These are phyloP conservation scores for Phyto melanocephala DNA, from an alignment of 2,888 invertebrate species.

Conservation along the genomic window DNA sequence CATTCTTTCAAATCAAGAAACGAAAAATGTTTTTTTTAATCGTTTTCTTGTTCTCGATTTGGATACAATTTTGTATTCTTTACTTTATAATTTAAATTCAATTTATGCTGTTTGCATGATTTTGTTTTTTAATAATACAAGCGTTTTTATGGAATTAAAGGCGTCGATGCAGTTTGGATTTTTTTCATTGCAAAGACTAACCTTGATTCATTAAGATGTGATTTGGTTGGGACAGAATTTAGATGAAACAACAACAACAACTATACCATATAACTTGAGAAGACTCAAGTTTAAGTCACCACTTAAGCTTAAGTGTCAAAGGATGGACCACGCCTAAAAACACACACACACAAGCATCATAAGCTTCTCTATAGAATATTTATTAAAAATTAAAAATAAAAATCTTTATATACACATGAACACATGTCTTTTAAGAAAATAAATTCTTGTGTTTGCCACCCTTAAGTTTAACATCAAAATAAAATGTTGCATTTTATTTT, in stretches of 20 bases:
- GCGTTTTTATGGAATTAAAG: constrained; percentile 52
- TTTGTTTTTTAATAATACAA: constrained; percentile 11
- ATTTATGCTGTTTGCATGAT: neutral
- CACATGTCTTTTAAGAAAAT: neutral
- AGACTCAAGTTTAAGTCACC: constrained; percentile 22
- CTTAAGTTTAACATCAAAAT: too few relatives aligned
- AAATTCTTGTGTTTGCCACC: neutral
- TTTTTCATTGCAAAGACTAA: constrained; percentile 64
- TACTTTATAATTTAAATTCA: constrained; percentile 5
- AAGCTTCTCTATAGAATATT: neutral
- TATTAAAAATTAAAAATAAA: neutral
- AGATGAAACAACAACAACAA: constrained; percentile 28
- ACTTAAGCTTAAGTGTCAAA: constrained; percentile 45
- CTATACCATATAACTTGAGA: constrained; percentile 14
- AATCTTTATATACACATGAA: too few relatives aligned
- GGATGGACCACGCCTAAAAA: constrained; percentile 39
- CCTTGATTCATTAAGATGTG: constrained; percentile 63
- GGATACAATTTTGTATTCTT: neutral
- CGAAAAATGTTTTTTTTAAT: constrained; percentile 12
- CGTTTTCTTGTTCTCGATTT: constrained; percentile 2
- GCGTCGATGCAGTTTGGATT: constrained; percentile 59
- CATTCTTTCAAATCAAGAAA: constrained; percentile 40
- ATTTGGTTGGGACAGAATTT: constrained; percentile 51
- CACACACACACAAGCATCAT: neutral
- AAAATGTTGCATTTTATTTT: too few relatives aligned